A percentile compares a stretch with the other conserved stretches of the same genome.
Conservation (phyloP, 2,113 vertebrate species). For the Triplophysa siluroides region DNA sequence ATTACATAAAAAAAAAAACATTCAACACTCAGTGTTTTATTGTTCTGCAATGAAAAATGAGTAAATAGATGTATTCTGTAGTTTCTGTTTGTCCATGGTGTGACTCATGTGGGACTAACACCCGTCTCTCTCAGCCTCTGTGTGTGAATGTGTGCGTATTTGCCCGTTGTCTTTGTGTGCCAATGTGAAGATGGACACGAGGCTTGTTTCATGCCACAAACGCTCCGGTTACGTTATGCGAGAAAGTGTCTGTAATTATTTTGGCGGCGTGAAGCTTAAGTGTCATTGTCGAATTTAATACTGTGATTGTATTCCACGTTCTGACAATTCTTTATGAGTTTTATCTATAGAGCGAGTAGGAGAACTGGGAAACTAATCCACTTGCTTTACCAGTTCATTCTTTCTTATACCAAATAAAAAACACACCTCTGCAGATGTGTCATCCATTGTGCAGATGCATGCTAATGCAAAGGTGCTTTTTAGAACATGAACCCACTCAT, state of each 20-base stretch:
- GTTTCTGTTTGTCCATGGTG: neutral
- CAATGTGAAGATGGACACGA: neutral
- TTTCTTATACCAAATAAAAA: neutral
- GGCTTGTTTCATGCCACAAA: conserved; percentile 3
- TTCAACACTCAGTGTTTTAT: too few relatives aligned
- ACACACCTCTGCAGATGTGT: neutral
- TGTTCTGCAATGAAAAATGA: too few relatives aligned
- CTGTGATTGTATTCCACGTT: conserved; percentile 30
- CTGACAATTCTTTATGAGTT: conserved; percentile 6
- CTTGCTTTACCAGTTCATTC: conserved; percentile 3
- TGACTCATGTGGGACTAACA: neutral
- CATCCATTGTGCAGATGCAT: neutral
- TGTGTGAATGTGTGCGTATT: neutral
- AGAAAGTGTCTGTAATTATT: conserved; percentile 21
- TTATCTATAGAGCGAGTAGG: neutral
- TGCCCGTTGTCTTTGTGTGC: neutral
- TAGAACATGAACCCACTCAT: conserved; percentile 1
- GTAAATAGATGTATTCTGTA: too few relatives aligned
- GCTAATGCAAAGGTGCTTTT: neutral
- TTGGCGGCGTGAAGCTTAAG: conserved; percentile 19
- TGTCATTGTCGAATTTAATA: conserved; percentile 35
- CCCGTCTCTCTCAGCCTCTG: neutral
- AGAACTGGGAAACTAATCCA: neutral
- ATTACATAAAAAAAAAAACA: too few relatives aligned
- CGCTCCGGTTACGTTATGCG: neutral